These are phyloP conservation scores for Rhinophrynus dorsalis DNA, from an alignment of 2,797 vertebrate species.

Conservation along the genomic window DNA sequence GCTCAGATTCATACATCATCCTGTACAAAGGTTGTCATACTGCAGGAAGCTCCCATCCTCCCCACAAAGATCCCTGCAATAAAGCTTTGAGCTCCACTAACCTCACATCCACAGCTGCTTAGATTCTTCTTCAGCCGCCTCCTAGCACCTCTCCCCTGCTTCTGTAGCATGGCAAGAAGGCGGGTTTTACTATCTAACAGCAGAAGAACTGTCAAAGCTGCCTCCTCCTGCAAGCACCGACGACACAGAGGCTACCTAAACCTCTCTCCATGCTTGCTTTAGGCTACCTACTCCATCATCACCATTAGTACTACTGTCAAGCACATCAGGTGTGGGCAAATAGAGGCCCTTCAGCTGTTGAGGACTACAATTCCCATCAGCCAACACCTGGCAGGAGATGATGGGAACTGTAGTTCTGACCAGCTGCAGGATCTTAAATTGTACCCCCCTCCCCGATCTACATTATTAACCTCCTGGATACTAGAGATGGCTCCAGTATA, in stretches of 20 bases:
- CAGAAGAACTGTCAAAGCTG: conserved; percentile 5
- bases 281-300: too few species aligned
- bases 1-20: background rate
- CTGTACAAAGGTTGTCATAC: conserved; percentile 9
- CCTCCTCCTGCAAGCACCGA: background rate
- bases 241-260: background rate
- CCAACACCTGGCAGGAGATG: too few species aligned
- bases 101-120: conserved; percentile 10
- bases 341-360: too few species aligned
- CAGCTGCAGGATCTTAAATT: too few species aligned
- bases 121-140: background rate
- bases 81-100: conserved; percentile 3
- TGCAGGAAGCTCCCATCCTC: background rate
- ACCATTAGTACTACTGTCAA: too few species aligned
- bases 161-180: background rate
- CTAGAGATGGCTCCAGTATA: too few species aligned
- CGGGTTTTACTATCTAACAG: conserved; percentile 16
- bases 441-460: too few species aligned
- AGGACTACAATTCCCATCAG: too few species aligned
- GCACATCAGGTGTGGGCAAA: too few species aligned
- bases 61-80: background rate
- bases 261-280: background rate
- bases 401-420: too few species aligned
- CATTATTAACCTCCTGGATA: too few species aligned
- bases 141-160: conserved; percentile 2